Conservation (phyloP, 2,888 invertebrate species). For the Bhutanitis thaidina region DNA sequence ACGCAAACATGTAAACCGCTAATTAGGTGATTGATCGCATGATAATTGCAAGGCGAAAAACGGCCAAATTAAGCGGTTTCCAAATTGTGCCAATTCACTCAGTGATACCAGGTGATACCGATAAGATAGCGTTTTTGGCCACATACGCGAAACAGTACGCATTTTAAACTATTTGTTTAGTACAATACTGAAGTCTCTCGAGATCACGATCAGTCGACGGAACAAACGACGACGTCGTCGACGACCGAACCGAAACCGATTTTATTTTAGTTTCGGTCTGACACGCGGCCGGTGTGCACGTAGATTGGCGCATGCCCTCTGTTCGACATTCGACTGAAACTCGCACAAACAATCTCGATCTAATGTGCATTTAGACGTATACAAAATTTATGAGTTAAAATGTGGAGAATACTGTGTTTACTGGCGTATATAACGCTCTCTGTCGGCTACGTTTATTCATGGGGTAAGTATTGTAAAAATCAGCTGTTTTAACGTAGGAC, state of each 20-base stretch:
- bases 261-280: conserved; percentile 64
- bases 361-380: conserved; percentile 59
- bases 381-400: conserved; percentile 65
- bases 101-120: too few relatives aligned
- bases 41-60: conserved; percentile 29
- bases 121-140: conserved; percentile 39
- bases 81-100: conserved; percentile 18
- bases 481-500: conserved; percentile 59
- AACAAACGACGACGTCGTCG: neutral
- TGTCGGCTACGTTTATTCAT: conserved; percentile 50
- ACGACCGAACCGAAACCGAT: conserved; percentile 8
- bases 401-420: conserved; percentile 59
- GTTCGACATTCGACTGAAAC: conserved; percentile 55
- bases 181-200: conserved; percentile 22
- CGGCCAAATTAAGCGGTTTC: conserved; percentile 20
- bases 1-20: conserved; percentile 2
- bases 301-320: conserved; percentile 46
- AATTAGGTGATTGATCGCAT: conserved; percentile 21
- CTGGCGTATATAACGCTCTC: conserved; percentile 48
- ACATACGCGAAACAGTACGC: conserved; percentile 50
- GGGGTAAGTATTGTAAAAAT: conserved; percentile 66
- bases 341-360: conserved; percentile 46
- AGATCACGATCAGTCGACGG: too few relatives aligned
- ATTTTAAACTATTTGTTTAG: conserved; percentile 59
- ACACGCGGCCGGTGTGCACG: conserved; percentile 55